phyloP scores from a whole-genome alignment of 2,888 invertebrate species.

The Melanostoma scalare region DNA sequence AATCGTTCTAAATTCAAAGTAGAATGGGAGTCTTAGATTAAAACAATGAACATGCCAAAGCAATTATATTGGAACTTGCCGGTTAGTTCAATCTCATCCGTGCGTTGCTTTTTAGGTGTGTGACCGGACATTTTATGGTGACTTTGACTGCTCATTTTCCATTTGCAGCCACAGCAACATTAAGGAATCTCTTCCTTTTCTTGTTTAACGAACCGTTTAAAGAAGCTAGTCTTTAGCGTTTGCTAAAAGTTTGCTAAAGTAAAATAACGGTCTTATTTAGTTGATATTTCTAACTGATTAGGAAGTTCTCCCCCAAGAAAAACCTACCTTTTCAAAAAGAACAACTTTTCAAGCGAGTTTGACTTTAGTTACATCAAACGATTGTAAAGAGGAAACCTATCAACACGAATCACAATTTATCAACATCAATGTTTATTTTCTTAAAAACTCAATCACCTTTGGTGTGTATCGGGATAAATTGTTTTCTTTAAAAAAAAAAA shows the following conservation, averaged over 20 bases:
- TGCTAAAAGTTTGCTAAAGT: neutral
- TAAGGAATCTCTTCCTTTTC: constrained; percentile 27
- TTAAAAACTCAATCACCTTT: too few relatives aligned
- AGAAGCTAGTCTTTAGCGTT: constrained; percentile 7
- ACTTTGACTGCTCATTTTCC: constrained; percentile 81
- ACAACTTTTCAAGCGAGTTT: too few relatives aligned
- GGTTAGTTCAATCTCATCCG: constrained; percentile 85
- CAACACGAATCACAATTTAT: too few relatives aligned
- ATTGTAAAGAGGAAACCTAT: too few relatives aligned
- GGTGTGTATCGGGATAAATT: too few relatives aligned
- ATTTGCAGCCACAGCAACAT: constrained; percentile 55
- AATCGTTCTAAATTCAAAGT: constrained; percentile 84
- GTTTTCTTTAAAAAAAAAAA: too few relatives aligned
- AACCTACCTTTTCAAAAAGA: too few relatives aligned
- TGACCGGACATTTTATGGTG: constrained; percentile 83
- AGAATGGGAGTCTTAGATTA: constrained; percentile 2
- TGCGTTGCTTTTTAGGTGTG: constrained; percentile 82
- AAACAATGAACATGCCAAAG: neutral
- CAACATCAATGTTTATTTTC: too few relatives aligned
- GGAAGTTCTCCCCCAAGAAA: too few relatives aligned
- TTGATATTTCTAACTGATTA: too few relatives aligned
- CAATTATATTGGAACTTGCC: constrained; percentile 78
- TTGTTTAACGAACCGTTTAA: constrained; percentile 5
- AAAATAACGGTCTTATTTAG: neutral
- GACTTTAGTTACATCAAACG: too few relatives aligned